Evolutionary conservation across 2,797 vertebrate species (phyloP).

Genomic region (Propithecus deckenii): DNA sequence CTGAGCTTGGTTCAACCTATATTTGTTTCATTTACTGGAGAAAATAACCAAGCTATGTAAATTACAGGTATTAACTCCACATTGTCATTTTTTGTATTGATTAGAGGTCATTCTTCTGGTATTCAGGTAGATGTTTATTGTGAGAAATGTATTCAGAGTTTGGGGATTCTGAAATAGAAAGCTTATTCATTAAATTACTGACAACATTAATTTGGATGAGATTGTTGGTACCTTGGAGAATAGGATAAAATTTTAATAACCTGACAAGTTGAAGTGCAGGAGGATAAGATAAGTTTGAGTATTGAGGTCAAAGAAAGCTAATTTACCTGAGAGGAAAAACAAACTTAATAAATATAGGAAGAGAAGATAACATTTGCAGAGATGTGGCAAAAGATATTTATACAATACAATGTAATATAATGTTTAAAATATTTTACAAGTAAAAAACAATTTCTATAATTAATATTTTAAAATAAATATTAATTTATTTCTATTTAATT

Average conservation of each 20-base stretch:
- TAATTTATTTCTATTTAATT: slow-evolving; percentile 3
- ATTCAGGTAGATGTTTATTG: neutral
- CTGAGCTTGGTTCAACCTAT: neutral
- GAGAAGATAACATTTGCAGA: slow-evolving; percentile 8
- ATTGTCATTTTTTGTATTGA: neutral
- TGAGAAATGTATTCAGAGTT: slow-evolving; percentile 48
- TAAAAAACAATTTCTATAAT: neutral
- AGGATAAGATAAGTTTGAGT: slow-evolving; percentile 41
- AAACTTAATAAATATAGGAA: neutral
- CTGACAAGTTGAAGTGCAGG: slow-evolving; percentile 33
- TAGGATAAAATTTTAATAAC: slow-evolving; percentile 60
- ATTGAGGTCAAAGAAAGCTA: slow-evolving; percentile 13
- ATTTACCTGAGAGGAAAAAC: slow-evolving; percentile 14
- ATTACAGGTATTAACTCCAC: neutral
- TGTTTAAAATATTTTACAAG: neutral
- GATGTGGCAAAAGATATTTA: neutral
- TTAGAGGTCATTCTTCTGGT: slow-evolving; percentile 11
- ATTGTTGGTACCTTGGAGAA: slow-evolving; percentile 41
- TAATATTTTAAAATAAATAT: neutral
- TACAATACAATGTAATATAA: neutral
- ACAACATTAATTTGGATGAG: slow-evolving; percentile 68
- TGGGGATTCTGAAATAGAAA: neutral
- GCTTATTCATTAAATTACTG: slow-evolving; percentile 58
- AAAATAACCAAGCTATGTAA: neutral
- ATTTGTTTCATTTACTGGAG: neutral